Conservation (phyloP, 2,888 invertebrate species). For the Drosophila austrosaltans region DNA sequence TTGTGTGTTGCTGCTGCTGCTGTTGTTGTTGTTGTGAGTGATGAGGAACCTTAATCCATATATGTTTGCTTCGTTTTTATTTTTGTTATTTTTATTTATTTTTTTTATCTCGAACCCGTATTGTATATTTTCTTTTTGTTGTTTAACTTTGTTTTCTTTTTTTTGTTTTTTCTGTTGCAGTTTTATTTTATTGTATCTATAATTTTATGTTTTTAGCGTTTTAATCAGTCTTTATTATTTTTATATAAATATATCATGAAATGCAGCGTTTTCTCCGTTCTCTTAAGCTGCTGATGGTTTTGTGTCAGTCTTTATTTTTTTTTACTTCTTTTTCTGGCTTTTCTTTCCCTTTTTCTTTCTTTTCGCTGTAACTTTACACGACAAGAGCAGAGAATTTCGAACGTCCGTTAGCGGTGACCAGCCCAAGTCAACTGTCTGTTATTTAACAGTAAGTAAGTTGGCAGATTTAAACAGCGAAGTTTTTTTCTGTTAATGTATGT, state of each 20-base stretch:
- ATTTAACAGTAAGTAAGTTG: too few relatives aligned
- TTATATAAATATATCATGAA: slow-evolving; percentile 34
- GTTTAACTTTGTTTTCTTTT: slow-evolving; percentile 51
- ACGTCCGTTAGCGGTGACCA: slow-evolving; percentile 56
- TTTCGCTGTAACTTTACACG: slow-evolving; percentile 26
- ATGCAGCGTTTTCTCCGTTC: slow-evolving; percentile 51
- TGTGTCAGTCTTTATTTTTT: slow-evolving; percentile 63
- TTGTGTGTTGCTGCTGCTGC: slow-evolving; percentile 35
- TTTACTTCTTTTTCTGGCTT: slow-evolving; percentile 27
- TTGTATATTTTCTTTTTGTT: slow-evolving; percentile 45
- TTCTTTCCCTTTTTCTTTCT: slow-evolving; percentile 29
- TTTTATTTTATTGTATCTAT: slow-evolving; percentile 40
- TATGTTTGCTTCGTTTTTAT: slow-evolving; percentile 43
- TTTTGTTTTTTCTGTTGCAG: slow-evolving; percentile 27
- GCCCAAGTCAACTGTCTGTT: slow-evolving; percentile 28
- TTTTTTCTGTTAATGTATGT: not conserved
- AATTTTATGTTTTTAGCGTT: slow-evolving; percentile 41
- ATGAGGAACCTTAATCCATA: slow-evolving; percentile 82
- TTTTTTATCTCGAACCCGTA: slow-evolving; percentile 42
- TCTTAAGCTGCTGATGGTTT: slow-evolving; percentile 38
- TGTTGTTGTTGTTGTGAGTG: slow-evolving; percentile 42
- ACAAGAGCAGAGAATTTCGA: slow-evolving; percentile 33
- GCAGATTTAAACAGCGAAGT: not conserved
- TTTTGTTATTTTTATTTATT: slow-evolving; percentile 39
- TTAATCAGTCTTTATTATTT: slow-evolving; percentile 74